A percentile compares a stretch with the other conserved stretches of the same genome.
Conservation (phyloP, 2,888 invertebrate genomes). For the Eustalomyia histrio region DNA sequence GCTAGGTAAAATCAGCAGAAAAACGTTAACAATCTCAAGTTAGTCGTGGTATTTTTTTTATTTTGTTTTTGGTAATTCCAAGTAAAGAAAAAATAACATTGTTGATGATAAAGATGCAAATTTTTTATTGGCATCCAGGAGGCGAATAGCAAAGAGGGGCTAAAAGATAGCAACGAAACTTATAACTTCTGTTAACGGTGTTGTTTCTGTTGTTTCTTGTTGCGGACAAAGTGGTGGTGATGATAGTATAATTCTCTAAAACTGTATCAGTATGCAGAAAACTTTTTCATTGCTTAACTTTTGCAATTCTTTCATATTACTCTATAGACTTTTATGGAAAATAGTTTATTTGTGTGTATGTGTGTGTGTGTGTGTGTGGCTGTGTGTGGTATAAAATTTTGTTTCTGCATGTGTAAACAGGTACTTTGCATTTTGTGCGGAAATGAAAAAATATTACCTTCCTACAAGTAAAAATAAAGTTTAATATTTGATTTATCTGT, state of each 20-base stretch:
- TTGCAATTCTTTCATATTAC: constrained; percentile 61
- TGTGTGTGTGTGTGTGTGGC: no score
- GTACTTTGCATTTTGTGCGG: constrained; percentile 60
- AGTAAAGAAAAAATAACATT: constrained; percentile 29
- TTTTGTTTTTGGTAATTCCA: constrained; percentile 39
- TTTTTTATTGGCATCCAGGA: constrained; percentile 62
- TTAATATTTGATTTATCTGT: constrained; percentile 65
- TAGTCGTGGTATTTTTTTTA: constrained; percentile 27
- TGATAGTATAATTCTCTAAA: constrained; percentile 50
- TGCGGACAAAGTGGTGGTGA: constrained; percentile 55
- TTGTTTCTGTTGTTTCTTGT: constrained; percentile 23
- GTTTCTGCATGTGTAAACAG: constrained; percentile 48
- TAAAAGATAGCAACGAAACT: constrained; percentile 38
- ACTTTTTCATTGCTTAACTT: constrained; percentile 66
- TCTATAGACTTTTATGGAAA: constrained; percentile 52
- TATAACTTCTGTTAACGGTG: constrained; percentile 33
- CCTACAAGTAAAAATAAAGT: constrained; percentile 45
- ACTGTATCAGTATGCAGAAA: constrained; percentile 63
- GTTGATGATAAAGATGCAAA: constrained; percentile 65
- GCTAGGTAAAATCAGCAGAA: constrained; percentile 41
- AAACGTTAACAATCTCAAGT: constrained; percentile 61
- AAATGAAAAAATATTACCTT: constrained; percentile 60
- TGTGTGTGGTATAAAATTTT: neutral
- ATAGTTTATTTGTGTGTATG: neutral
- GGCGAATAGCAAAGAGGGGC: constrained; percentile 34